Conservation (phyloP, 2,113 vertebrate genomes). For the Dicaeum eximium region DNA sequence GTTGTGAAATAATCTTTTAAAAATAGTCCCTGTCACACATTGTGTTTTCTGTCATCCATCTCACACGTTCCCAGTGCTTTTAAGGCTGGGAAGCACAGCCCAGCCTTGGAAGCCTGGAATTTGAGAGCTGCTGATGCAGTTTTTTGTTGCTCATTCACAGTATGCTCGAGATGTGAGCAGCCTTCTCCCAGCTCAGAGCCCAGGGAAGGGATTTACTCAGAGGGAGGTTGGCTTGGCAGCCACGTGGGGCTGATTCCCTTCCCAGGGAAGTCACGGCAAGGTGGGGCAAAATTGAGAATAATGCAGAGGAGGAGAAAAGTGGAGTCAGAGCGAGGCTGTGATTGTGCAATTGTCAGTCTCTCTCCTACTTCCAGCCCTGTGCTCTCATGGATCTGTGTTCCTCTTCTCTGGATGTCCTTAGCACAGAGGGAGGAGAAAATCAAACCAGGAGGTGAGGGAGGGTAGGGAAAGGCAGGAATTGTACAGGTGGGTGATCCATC, state of each 20-base stretch:
- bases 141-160: not conserved
- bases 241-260: not conserved
- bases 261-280: not conserved
- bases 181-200: not conserved
- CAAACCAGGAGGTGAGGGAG: not conserved
- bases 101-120: not conserved
- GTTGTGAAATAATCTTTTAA: conserved; percentile 17
- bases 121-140: not conserved
- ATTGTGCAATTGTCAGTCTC: not conserved
- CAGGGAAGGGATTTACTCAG: not conserved
- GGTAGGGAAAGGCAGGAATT: not conserved
- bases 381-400: not conserved
- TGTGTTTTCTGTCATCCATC: not conserved
- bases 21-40: not conserved
- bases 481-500: not conserved
- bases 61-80: not conserved
- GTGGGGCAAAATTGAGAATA: not conserved
- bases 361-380: not conserved
- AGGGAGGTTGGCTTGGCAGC: not conserved
- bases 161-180: not conserved
- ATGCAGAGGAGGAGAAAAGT: not conserved
- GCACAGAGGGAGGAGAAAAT: not conserved
- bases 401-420: not conserved
- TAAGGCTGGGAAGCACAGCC: not conserved
- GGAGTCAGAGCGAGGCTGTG: fast-evolving